Conservation (phyloP, 2,888 invertebrate species). For the Hypomecis atomaria region DNA sequence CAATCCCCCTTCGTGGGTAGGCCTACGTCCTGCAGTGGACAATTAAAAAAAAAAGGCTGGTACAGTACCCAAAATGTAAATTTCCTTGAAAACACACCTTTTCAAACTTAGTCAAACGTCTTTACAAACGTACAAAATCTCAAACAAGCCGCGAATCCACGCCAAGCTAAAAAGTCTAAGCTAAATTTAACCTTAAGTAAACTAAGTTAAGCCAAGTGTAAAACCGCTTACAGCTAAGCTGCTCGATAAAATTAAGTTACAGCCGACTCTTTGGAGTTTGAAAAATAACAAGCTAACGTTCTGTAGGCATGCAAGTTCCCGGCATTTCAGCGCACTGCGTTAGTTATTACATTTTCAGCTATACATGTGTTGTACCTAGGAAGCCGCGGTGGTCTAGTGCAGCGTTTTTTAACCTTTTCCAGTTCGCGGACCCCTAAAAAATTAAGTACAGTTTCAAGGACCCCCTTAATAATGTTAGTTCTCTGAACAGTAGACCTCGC, state of each 20-base stretch:
- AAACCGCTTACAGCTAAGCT: constrained; percentile 53
- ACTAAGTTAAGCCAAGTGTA: constrained; percentile 56
- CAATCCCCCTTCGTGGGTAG: no score
- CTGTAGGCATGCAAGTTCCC: constrained; percentile 28
- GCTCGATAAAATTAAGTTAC: constrained; percentile 58
- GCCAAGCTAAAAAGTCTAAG: constrained; percentile 19
- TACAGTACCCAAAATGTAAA: no score
- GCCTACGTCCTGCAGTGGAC: no score
- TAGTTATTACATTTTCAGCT: background rate
- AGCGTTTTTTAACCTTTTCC: no score
- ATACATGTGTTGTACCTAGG: background rate
- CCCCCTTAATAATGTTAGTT: no score
- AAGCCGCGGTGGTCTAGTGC: background rate
- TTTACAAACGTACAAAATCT: constrained; percentile 18
- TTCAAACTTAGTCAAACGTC: constrained; percentile 5
- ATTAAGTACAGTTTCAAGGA: no score
- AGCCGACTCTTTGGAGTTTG: constrained; percentile 30
- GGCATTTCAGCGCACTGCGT: constrained; percentile 18
- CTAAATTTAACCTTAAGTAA: constrained; percentile 47
- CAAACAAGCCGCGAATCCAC: constrained; percentile 22
- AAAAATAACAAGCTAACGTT: constrained; percentile 33
- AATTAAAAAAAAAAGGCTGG: no score
- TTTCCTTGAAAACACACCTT: background rate
- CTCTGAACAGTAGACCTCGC: no score
- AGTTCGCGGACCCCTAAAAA: no score